Evolutionary conservation across 2,113 vertebrate genomes (phyloP).

Genomic region (Chionis minor): DNA sequence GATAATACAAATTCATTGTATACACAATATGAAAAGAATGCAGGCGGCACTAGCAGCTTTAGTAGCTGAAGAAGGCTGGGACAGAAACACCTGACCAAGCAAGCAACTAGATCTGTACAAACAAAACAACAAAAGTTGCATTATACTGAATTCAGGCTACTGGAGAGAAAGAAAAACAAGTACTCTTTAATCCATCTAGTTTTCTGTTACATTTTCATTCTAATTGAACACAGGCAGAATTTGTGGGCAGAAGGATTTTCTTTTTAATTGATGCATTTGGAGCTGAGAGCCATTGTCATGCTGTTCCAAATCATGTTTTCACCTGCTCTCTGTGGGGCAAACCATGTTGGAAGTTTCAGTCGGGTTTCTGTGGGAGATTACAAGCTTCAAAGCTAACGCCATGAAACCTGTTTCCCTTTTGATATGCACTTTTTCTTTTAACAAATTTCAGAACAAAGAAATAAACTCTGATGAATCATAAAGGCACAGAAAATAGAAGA

Average conservation of each 20-base stretch:
- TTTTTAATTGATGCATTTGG: conserved; percentile 27
- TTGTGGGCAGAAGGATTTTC: conserved; percentile 43
- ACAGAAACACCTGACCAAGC: conserved; percentile 21
- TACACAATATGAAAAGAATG: conserved; percentile 33
- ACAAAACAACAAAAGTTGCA: not conserved
- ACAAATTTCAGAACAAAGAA: conserved; percentile 42
- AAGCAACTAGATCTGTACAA: conserved; percentile 11
- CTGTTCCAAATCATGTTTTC: conserved; percentile 25
- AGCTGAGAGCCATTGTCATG: not conserved
- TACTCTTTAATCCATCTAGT: not conserved
- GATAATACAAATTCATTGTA: conserved; percentile 62
- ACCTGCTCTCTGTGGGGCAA: not conserved
- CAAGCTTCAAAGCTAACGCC: conserved; percentile 35
- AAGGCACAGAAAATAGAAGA: not conserved
- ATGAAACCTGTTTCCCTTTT: conserved; percentile 43
- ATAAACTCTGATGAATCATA: conserved; percentile 42
- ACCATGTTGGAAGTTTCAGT: not conserved
- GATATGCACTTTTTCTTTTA: not conserved
- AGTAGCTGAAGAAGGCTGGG: conserved; percentile 1
- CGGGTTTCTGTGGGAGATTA: not conserved
- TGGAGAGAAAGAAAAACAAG: not conserved
- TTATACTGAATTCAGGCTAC: not conserved
- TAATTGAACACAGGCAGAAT: not conserved
- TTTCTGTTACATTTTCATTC: not conserved
- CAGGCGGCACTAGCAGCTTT: not conserved